Evolutionary conservation across 2,113 vertebrate genomes (phyloP).

Genomic region (Glaucomys volans): DNA sequence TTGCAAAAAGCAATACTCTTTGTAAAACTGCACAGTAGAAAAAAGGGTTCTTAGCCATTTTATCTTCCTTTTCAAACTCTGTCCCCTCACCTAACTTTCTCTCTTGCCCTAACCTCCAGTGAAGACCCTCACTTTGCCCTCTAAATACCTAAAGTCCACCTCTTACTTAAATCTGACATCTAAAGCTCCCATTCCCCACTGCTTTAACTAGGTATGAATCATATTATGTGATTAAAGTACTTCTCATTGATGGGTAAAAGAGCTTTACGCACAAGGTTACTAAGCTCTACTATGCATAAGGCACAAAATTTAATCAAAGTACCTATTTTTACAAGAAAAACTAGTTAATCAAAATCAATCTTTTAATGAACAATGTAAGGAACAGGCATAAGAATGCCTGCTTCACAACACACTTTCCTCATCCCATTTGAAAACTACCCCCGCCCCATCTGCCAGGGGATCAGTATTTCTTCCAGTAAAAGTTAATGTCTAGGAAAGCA

Average conservation of each 20-base stretch:
- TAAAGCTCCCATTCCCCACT: constrained; percentile 47
- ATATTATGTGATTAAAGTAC: constrained; percentile 71
- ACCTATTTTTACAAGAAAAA: constrained; percentile 41
- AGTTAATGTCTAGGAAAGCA: neutral
- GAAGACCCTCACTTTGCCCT: neutral
- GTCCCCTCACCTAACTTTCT: constrained; percentile 1
- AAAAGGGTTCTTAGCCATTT: constrained; percentile 19
- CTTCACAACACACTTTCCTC: constrained; percentile 21
- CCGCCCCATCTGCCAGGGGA: neutral
- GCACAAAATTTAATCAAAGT: constrained; percentile 25
- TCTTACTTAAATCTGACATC: constrained; percentile 38
- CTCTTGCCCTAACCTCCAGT: neutral
- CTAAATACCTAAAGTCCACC: neutral
- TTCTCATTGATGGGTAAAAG: constrained; percentile 28
- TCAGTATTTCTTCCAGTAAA: constrained; percentile 18
- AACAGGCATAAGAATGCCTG: neutral
- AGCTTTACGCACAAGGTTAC: constrained; percentile 57
- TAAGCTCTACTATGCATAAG: constrained; percentile 19
- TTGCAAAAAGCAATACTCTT: constrained; percentile 15
- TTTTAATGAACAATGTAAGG: constrained; percentile 20
- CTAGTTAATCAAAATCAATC: constrained; percentile 11
- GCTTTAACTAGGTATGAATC: constrained; percentile 1
- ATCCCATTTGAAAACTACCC: neutral
- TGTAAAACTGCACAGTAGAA: constrained; percentile 14
- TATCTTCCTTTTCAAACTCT: constrained; percentile 48